Base-by-base conservation (phyloP, 2,888 invertebrate genomes). In the Drosophila limbata region DNA sequence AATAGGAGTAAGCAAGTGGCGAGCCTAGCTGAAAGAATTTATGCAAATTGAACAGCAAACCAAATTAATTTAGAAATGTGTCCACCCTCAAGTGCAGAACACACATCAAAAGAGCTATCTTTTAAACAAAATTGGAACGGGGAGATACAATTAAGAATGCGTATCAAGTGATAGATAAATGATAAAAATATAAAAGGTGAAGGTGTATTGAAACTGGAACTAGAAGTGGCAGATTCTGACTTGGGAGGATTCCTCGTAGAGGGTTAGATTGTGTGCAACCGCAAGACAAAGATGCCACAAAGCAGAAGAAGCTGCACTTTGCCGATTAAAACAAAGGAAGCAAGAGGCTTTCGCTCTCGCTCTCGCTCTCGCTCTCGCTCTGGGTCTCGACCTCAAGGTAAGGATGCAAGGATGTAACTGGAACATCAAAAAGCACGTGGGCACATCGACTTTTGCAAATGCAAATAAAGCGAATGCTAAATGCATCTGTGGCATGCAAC, bases 11-110 rank as follows among this genome's bases (percentile, higher is more conserved):
- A 45, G 59, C 62, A 68, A 77, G 53, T 55, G 67, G 70, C 56
- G 57, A 64, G 57, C 53, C 52, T 42, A 45, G 66, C 67, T 15
- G 39, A 50, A 62, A 71, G 67, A 78, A 78, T 79, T 79, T 82
- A 85, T 85, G 85, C 87, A 85, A 85, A 87, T 79, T 77, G 17
- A 63, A 77, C 47, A 50, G 63, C 67, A 72, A 74, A 11, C 66
- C 62, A 77, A 79, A 79, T 85, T 87, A 85, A 87, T 84, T 85
- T 76, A 47, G 73, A 77, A 85, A 87, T 85, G 81, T 82, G 79
- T 87, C 79, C 87, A 87, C 80, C 84, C 87, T 82, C 79, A 81
- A 84, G 86, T 76, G 73, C 67, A 76, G 65, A 55, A 42, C 69
- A 78, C 50, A 84, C 77, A 73, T 83, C 73, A 77, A 83, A 79